These are phyloP conservation scores for Adrianichthys oophorus DNA, from an alignment of 2,797 vertebrate species.

Conservation along the genomic window DNA sequence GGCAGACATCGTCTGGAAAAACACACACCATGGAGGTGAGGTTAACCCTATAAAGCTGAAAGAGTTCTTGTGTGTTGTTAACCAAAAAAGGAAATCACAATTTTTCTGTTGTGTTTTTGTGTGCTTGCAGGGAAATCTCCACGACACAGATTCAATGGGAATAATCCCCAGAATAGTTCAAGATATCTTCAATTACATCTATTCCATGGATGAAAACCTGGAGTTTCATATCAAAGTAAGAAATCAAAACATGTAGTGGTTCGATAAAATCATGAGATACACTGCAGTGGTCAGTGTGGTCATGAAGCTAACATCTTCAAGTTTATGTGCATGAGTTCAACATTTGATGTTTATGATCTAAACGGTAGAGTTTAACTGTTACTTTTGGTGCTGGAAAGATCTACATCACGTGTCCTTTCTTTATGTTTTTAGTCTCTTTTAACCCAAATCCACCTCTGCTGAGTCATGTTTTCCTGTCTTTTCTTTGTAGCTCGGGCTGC, in stretches of 20 bases:
- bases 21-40: conserved; percentile 99
- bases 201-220: conserved; percentile 99
- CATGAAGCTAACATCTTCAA: no score
- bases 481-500: background rate
- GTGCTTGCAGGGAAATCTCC: conserved; percentile 87
- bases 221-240: conserved; percentile 96
- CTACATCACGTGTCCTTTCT: conserved; percentile 5
- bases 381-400: background rate
- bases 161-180: conserved; percentile 99
- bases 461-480: conserved; percentile 19
- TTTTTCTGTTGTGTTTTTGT: background rate
- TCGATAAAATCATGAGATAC: background rate
- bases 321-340: no score
- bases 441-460: background rate
- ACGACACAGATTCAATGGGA: conserved; percentile 94
- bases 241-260: background rate
- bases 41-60: no score
- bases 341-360: background rate
- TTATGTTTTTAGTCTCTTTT: background rate
- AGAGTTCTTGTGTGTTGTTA: no score
- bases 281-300: background rate
- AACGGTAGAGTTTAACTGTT: background rate
- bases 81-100: no score
- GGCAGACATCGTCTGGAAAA: conserved; percentile 98
- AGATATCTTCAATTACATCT: conserved; percentile 99